Evolutionary conservation across 2,797 vertebrate genomes (phyloP), one percentile per base, ranked within the genome.

Genomic region (Liparis tanakae): DNA sequence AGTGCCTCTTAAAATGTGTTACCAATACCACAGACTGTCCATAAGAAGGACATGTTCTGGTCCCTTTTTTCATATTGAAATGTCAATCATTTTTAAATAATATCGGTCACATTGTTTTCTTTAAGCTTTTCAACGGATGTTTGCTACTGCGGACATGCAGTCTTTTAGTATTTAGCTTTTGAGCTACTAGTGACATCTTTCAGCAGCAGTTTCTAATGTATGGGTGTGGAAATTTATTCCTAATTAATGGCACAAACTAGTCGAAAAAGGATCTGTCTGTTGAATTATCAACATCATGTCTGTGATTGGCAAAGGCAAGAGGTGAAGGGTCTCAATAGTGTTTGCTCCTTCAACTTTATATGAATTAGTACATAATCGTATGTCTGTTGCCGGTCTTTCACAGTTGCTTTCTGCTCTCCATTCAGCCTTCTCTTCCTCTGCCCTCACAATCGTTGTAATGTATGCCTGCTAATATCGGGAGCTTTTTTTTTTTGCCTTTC

Each of bases 211-310:
- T 37, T 77, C 70, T 59, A 57, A 54, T 44, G 55, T 39, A 41
- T 46, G n/a, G 8, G 61, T 41, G 36, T 54, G 37, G 64, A 20
- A 67, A 64, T 71, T 13, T 66, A 33, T 46, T 48, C 34, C 50
- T 67, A 64, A 67, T 77, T 76, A 77, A 66, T 39, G 41, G 22
- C 56, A 73, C 60, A 76, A 79, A 80, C 9, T 10, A 74, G 56
- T 62, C 10, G 33, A 34, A 65, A 46, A 62, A 46, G 53, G 61
- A 54, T 20, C 43, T 67, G 64, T 89, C 81, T 90, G 84, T 93
- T 94, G 96, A 95, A 95, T 96, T 95, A 95, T 93, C 89, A 93
- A 92, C 92, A 92, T 91, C 74, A 74, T 85, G 87, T 74, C 85
- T 86, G 88, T 79, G 85, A 85, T 88, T 92, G 89, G 85, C 85